A percentile compares a stretch with the other conserved stretches of the same genome.
Evolutionary conservation across 2,888 invertebrate genomes (phyloP).

Genomic region (Agrochola circellaris): DNA sequence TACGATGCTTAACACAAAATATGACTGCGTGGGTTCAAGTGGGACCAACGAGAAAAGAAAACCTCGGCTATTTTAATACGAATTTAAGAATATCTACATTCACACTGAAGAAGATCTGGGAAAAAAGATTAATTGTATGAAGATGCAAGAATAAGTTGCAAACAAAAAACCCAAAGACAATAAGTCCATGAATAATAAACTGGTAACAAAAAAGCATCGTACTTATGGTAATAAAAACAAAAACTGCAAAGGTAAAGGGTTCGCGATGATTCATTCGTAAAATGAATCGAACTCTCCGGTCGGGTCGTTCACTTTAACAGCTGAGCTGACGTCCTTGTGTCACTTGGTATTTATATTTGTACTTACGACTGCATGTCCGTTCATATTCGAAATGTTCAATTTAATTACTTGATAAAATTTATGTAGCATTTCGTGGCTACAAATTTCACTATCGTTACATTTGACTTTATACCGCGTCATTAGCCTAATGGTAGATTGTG

Average conservation of each 20-base stretch:
- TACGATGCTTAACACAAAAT: conserved; percentile 30
- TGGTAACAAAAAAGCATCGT: conserved; percentile 3
- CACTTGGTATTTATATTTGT: conserved; percentile 38
- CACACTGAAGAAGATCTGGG: neutral
- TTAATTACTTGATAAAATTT: conserved; percentile 7
- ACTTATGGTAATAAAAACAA: conserved; percentile 22
- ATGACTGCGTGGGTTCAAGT: conserved; percentile 40
- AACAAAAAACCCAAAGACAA: conserved; percentile 5
- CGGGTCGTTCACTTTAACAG: conserved; percentile 75
- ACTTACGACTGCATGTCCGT: conserved; percentile 21
- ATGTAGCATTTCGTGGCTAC: neutral
- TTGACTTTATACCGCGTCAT: neutral
- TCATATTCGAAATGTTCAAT: conserved; percentile 19
- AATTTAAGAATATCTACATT: conserved; percentile 16
- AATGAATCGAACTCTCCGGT: conserved; percentile 58
- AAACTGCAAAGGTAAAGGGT: conserved; percentile 56
- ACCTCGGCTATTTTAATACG: neutral
- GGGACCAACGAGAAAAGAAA: conserved; percentile 9
- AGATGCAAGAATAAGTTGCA: neutral
- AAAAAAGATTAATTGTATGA: neutral
- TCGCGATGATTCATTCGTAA: conserved; percentile 67
- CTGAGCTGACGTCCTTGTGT: conserved; percentile 73
- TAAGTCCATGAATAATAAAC: conserved; percentile 22
- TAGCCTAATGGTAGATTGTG: conserved; percentile 17
- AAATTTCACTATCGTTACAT: conserved; percentile 20